Conservation (phyloP, 2,113 vertebrate genomes). For the Orcinus orca region DNA sequence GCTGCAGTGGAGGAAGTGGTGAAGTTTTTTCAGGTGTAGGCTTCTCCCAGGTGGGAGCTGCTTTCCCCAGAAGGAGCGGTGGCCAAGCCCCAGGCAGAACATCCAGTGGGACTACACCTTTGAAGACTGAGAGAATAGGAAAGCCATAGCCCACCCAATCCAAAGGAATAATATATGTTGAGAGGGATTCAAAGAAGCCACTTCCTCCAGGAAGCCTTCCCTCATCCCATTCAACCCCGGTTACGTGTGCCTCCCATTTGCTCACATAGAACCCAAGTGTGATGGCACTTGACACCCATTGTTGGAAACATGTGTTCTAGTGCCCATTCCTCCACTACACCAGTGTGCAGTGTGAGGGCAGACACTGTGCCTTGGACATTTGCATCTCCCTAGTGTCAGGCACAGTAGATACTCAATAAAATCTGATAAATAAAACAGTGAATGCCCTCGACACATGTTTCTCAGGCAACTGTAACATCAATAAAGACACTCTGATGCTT, state of each 20-base stretch:
- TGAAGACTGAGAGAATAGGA: background rate
- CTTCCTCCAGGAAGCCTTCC: background rate
- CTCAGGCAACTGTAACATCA: background rate
- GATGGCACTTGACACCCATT: background rate
- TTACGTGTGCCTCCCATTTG: background rate
- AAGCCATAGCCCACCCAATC: background rate
- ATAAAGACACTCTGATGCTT: background rate
- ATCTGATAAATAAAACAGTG: background rate
- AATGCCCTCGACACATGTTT: constrained; percentile 13
- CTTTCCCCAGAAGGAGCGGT: background rate
- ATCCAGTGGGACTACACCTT: background rate
- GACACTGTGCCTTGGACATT: background rate
- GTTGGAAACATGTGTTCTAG: background rate
- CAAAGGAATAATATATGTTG: background rate
- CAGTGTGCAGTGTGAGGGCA: background rate
- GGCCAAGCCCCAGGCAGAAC: background rate
- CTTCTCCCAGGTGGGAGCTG: background rate
- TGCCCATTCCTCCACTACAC: background rate
- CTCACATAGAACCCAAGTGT: background rate
- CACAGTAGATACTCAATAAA: background rate
- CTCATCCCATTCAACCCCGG: background rate
- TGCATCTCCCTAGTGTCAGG: background rate
- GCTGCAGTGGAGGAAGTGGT: background rate
- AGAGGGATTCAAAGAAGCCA: background rate
- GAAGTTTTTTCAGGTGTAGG: background rate